A percentile compares a stretch with the other conserved stretches of the same genome.
phyloP scores from a whole-genome alignment of 2,888 invertebrate species.

The Acronicta aceris region DNA sequence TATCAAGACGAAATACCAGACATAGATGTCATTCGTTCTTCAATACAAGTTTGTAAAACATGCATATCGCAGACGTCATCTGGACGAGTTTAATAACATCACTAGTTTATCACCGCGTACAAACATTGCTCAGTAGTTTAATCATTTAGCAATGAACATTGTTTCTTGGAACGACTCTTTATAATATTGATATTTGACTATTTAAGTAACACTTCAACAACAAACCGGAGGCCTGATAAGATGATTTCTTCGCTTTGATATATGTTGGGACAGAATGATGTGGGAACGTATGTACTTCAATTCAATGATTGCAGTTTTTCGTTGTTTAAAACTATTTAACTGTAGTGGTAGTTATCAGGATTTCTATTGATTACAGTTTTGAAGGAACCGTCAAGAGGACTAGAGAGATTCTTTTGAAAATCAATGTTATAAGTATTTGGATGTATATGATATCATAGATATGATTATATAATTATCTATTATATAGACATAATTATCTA shows the following conservation, averaged over 20 bases:
- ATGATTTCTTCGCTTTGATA: no score
- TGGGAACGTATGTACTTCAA: no score
- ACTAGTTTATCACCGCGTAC: not conserved
- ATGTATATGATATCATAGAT: no score
- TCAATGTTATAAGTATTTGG: no score
- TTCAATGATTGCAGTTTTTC: not conserved
- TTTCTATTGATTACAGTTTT: constrained; percentile 23
- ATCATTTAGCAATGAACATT: constrained; percentile 33
- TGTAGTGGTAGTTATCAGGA: constrained; percentile 9
- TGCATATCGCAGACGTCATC: constrained; percentile 16
- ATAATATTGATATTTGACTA: constrained; percentile 25
- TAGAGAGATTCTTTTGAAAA: constrained; percentile 23
- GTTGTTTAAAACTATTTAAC: constrained; percentile 6
- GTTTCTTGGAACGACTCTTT: constrained; percentile 16
- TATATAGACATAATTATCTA: no score
- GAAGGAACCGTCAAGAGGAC: constrained; percentile 7
- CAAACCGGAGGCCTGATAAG: no score
- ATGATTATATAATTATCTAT: no score
- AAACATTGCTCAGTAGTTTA: no score
- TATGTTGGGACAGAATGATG: no score
- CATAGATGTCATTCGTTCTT: constrained; percentile 4
- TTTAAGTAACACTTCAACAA: no score
- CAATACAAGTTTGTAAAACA: constrained; percentile 21
- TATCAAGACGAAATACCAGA: constrained; percentile 16
- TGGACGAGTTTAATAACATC: constrained; percentile 11